Evolutionary conservation across 1,140 invertebrate genomes (phyloP).

Genomic region (Lasioglossum baleicum): DNA sequence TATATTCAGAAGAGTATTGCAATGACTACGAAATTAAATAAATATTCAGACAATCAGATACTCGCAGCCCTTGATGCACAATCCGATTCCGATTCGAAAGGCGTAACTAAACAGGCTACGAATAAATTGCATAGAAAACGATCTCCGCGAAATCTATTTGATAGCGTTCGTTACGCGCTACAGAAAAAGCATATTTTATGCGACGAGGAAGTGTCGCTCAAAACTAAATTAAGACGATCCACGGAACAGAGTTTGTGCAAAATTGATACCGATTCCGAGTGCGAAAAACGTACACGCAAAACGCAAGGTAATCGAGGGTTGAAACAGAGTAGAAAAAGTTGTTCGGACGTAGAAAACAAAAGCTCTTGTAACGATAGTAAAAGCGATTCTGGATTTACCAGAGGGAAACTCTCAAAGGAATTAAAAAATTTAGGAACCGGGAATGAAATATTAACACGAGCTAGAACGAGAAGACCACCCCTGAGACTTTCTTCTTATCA

Average conservation of each 20-base stretch:
- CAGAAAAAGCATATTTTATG: background rate
- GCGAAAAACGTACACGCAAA: conserved; percentile 18
- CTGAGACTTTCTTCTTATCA: conserved; percentile 35
- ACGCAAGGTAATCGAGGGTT: too few relatives aligned
- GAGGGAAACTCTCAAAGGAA: background rate
- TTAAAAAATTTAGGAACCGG: background rate
- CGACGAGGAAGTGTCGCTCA: conserved; percentile 36
- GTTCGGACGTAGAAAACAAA: background rate
- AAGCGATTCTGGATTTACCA: background rate
- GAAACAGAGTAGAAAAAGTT: background rate
- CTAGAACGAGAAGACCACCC: conserved; percentile 30
- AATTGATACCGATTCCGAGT: conserved; percentile 48
- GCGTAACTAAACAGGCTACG: background rate
- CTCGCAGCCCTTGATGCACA: conserved; percentile 33
- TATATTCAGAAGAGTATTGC: background rate
- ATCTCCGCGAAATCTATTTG: conserved; percentile 6
- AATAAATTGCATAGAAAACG: background rate
- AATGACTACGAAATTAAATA: conserved; percentile 43
- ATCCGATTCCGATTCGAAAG: conserved; percentile 20
- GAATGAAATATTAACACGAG: background rate
- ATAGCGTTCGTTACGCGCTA: background rate
- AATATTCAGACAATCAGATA: conserved; percentile 53
- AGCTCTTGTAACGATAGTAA: background rate
- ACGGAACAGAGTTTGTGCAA: conserved; percentile 67
- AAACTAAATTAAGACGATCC: conserved; percentile 59